phyloP scores from a whole-genome alignment of 2,888 invertebrate species.

The Diadromus collaris region DNA sequence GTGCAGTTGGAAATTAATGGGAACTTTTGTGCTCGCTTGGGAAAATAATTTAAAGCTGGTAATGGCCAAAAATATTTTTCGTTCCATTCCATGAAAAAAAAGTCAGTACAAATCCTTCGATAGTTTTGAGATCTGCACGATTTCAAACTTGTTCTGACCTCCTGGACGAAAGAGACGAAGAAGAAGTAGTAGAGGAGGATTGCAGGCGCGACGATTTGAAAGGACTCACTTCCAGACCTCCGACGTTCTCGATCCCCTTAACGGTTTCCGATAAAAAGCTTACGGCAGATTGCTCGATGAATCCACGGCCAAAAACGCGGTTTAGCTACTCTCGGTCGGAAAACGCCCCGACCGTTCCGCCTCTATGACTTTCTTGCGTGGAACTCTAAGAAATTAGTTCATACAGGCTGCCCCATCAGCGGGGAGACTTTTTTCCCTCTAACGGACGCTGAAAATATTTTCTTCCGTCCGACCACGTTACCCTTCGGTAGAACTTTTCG shows the following conservation, averaged over 20 bases:
- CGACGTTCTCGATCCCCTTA: slow-evolving; percentile 60
- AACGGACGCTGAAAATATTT: background rate
- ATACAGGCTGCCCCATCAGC: background rate
- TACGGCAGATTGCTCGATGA: slow-evolving; percentile 66
- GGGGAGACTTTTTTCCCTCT: slow-evolving; percentile 8
- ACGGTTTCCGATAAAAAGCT: slow-evolving; percentile 72
- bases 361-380: slow-evolving; percentile 1
- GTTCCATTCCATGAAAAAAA: background rate
- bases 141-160: slow-evolving; percentile 5
- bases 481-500: slow-evolving; percentile 18
- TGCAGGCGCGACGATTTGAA: background rate
- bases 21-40: background rate
- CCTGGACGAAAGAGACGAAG: slow-evolving; percentile 33
- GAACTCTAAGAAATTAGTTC: slow-evolving; percentile 8
- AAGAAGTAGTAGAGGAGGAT: background rate
- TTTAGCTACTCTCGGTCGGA: background rate
- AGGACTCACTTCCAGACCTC: background rate
- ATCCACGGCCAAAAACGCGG: slow-evolving; percentile 4
- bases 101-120: background rate
- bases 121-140: background rate
- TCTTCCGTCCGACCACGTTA: background rate
- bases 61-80: too few relatives aligned
- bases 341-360: background rate
- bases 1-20: background rate
- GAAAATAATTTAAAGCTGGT: too few relatives aligned